These are phyloP conservation scores for Gari tellinella DNA, from an alignment of 2,888 invertebrate species.

Conservation along the genomic window DNA sequence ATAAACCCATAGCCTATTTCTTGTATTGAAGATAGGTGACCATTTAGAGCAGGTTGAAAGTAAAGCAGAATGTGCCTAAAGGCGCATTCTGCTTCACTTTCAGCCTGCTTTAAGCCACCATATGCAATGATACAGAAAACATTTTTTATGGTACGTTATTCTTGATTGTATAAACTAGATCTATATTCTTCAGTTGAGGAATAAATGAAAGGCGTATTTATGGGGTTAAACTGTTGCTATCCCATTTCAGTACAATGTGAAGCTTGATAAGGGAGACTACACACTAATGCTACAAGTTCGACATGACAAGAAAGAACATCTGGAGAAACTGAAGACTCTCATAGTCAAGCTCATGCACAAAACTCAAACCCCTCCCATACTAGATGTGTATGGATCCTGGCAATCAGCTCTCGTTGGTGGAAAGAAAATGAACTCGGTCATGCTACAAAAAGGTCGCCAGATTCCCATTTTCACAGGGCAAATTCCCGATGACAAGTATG, in stretches of 20 bases:
- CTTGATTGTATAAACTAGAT: too few species aligned
- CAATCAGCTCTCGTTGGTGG: slow-evolving; percentile 89
- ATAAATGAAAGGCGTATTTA: too few species aligned
- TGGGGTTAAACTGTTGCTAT: too few species aligned
- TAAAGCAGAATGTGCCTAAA: too few species aligned
- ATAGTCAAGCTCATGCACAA: slow-evolving; percentile 90
- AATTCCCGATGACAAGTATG: slow-evolving; percentile 93
- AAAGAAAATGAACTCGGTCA: slow-evolving; percentile 90
- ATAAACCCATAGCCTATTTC: too few species aligned
- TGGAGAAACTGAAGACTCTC: slow-evolving; percentile 94
- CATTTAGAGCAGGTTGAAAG: too few species aligned
- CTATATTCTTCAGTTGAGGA: too few species aligned
- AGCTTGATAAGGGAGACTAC: slow-evolving; percentile 98
- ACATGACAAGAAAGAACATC: slow-evolving; percentile 93
- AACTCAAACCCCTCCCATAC: slow-evolving; percentile 88
- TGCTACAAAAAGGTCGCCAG: slow-evolving; percentile 86
- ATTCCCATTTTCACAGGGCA: slow-evolving; percentile 92
- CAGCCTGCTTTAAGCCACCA: too few species aligned
- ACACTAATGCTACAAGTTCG: slow-evolving; percentile 93
- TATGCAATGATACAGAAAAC: too few species aligned
- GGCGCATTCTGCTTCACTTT: too few species aligned
- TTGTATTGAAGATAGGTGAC: too few species aligned
- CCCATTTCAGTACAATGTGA: slow-evolving; percentile 90
- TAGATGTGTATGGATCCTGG: slow-evolving; percentile 91
- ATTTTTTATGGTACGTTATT: too few species aligned